phyloP scores from a whole-genome alignment of 2,113 vertebrate genomes.

The Xenotilapia longispinis region DNA sequence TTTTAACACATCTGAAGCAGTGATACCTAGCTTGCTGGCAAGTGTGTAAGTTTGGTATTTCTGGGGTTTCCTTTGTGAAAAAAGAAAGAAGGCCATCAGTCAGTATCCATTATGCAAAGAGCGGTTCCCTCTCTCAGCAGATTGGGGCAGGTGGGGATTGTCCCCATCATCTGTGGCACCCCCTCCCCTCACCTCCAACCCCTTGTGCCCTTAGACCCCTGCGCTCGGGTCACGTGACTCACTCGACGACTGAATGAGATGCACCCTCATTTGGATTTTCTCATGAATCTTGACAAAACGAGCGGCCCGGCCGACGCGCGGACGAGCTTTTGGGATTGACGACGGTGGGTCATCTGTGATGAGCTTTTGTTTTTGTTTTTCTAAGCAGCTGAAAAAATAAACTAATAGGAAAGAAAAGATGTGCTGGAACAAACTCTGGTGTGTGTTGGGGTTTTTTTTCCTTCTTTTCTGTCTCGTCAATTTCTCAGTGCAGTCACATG shows the following conservation, averaged over 20 bases:
- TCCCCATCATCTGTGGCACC: slow-evolving; percentile 13
- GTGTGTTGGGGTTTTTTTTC: fast-evolving
- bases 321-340: slow-evolving; percentile 23
- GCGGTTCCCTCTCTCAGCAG: slow-evolving; percentile 33
- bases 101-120: slow-evolving; percentile 59
- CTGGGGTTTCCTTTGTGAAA: slow-evolving; percentile 28
- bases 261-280: slow-evolving; percentile 59
- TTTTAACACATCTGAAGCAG: slow-evolving; percentile 26
- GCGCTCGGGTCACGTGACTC: slow-evolving; percentile 54
- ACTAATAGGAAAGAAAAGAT: slow-evolving; percentile 41
- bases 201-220: slow-evolving; percentile 58
- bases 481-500: background rate
- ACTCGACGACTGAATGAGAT: slow-evolving; percentile 60
- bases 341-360: slow-evolving; percentile 32
- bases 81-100: slow-evolving; percentile 1
- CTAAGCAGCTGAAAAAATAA: slow-evolving; percentile 66
- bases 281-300: slow-evolving; percentile 41
- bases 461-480: background rate
- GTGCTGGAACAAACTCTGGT: background rate
- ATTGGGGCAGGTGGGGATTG: slow-evolving; percentile 28
- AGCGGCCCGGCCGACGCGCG: background rate
- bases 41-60: slow-evolving; percentile 59
- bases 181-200: background rate
- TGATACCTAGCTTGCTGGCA: slow-evolving; percentile 54
- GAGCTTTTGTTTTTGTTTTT: slow-evolving; percentile 46